These are phyloP conservation scores for Echiichthys vipera DNA, from an alignment of 2,797 vertebrate genomes.

Conservation along the genomic window DNA sequence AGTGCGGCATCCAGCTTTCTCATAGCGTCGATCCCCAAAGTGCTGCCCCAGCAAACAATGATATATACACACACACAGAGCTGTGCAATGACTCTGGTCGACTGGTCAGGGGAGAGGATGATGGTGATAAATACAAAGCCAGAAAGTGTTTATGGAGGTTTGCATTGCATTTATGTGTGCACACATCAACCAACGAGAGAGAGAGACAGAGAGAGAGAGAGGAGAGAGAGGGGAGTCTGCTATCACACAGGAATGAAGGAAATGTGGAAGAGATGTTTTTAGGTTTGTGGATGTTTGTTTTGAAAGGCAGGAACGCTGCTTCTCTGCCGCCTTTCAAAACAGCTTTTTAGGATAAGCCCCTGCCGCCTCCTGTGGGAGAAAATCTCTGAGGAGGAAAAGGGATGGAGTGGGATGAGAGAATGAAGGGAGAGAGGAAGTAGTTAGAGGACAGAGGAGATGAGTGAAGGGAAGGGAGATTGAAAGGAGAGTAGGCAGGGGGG, in stretches of 20 bases:
- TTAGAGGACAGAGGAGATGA: not conserved
- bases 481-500: not conserved
- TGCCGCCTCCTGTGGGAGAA: conserved; percentile 45
- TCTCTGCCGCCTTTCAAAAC: conserved; percentile 42
- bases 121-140: conserved; percentile 18
- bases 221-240: conserved; percentile 15
- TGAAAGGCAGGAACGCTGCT: not conserved
- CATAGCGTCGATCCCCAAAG: conserved; percentile 11
- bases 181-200: not conserved
- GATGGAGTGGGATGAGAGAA: conserved; percentile 46
- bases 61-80: not conserved
- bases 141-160: conserved; percentile 4
- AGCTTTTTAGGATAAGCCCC: conserved; percentile 56
- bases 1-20: conserved; percentile 1
- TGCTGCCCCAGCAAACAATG: conserved; percentile 10
- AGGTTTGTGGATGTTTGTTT: conserved; percentile 32
- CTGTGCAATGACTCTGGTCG: conserved; percentile 5
- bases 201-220: no score
- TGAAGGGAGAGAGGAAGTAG: not conserved
- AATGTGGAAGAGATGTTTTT: not conserved
- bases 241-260: conserved; percentile 15
- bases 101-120: conserved; percentile 18
- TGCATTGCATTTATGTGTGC: conserved; percentile 9
- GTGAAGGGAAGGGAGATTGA: not conserved
- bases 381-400: conserved; percentile 42